A percentile compares a stretch with the other conserved stretches of the same genome.
Conservation (phyloP, 2,113 vertebrate species). For the Ophthalmolycus amberensis region DNA sequence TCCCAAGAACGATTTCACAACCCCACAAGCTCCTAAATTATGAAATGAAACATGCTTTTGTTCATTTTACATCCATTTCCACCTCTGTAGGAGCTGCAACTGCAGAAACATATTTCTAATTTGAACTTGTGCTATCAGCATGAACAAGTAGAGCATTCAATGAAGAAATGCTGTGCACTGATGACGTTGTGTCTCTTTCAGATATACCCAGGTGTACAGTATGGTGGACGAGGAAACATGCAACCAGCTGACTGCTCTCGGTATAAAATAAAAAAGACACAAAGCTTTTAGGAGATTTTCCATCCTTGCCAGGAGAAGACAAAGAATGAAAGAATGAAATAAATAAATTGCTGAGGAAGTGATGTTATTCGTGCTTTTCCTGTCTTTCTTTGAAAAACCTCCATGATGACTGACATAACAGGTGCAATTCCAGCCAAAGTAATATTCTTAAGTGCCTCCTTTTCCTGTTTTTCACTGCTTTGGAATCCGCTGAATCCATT, state of each 20-base stretch:
- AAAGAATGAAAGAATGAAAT: not conserved
- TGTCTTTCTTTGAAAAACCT: constrained; percentile 15
- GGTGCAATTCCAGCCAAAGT: constrained; percentile 29
- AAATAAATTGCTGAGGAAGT: not conserved
- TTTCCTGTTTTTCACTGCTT: constrained; percentile 18
- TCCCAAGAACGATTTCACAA: constrained; percentile 29
- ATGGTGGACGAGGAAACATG: not conserved
- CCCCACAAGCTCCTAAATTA: constrained; percentile 27
- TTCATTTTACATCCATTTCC: constrained; percentile 40
- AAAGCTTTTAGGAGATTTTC: constrained; percentile 4
- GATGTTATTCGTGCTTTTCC: not conserved
- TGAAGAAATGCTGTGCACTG: constrained; percentile 16
- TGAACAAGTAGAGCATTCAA: not conserved
- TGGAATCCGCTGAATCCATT: constrained; percentile 39
- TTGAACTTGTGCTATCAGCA: not conserved
- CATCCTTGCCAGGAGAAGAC: not conserved
- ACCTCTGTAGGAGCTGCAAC: not conserved
- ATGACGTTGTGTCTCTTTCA: constrained; percentile 3
- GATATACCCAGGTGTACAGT: not conserved
- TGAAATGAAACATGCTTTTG: constrained; percentile 50
- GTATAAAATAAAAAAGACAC: constrained; percentile 15
- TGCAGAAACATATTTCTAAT: not conserved
- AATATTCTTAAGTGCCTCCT: constrained; percentile 53
- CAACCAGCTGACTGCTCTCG: not conserved
- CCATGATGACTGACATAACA: constrained; percentile 29